Evolutionary conservation across 2,888 invertebrate species (phyloP), one percentile per base, ranked within the genome.

Genomic region (Sipunculus nudus): DNA sequence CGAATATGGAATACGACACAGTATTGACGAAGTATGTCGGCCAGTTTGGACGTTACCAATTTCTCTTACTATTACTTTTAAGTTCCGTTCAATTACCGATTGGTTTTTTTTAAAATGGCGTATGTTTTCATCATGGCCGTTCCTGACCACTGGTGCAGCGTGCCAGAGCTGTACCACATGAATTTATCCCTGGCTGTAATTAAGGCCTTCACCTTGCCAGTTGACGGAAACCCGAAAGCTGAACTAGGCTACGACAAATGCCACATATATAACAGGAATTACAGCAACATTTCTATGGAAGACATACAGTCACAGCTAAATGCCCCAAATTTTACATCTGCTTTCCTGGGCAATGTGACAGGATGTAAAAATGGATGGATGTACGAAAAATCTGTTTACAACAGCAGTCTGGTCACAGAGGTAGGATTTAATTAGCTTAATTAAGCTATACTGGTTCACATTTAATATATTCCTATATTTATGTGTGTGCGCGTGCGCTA

Each of bases 321-420:
- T n/a, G 25, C 28, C 23, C 46, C 31, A 16, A 32, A 31, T 16
- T n/a, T 16, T 21, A 50, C 32, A 19, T 23, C 13, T 5, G 35
- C 21, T 3, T 23, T 32, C 6, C 31, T 13, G 4, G n/a, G n/a
- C n/a, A n/a, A n/a, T n/a, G n/a, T 32, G 32, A 53, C 40, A 19
- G 23, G 13, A 26, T 63, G 63, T 45, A 26, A 39, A 19, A 23
- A 41, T 32, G 63, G 63, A 8, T 63, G 59, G 54, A 19, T 25
- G 5, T 63, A 52, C 29, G 59, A 59, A 35, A 32, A 21, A 21
- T 35, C 41, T n/a, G 21, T 60, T 23, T 63, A 59, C 29, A 19
- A 39, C 31, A 35, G 40, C 8, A 59, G 59, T 29, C 55, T 63
- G 39, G 52, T 59, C 25, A 45, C 55, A 13, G 52, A 63, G 59